Evolutionary conservation across 2,113 vertebrate species (phyloP).

Genomic region (Pimephales promelas): DNA sequence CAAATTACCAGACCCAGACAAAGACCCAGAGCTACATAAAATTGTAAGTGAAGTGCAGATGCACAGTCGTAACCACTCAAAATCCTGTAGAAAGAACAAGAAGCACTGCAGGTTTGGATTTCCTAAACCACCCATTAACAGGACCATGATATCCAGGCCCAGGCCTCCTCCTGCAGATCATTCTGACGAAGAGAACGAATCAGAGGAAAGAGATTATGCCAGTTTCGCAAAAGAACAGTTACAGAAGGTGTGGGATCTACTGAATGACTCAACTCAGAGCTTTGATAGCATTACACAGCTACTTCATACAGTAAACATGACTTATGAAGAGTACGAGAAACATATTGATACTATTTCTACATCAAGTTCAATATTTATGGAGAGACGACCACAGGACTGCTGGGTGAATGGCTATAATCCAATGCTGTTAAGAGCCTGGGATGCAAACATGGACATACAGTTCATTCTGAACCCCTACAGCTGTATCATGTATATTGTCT

Average conservation of each 20-base stretch:
- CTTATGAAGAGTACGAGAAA: neutral
- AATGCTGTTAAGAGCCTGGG: too few species aligned
- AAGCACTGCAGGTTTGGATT: slow-evolving; percentile 43
- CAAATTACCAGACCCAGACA: slow-evolving; percentile 42
- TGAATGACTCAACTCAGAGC: neutral
- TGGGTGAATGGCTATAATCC: too few species aligned
- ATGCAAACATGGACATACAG: too few species aligned
- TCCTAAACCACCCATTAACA: slow-evolving; percentile 37
- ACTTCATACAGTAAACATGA: slow-evolving; percentile 3
- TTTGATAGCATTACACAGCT: slow-evolving; percentile 32
- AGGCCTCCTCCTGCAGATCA: neutral
- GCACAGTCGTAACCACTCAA: slow-evolving; percentile 44
- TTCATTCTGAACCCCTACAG: too few species aligned
- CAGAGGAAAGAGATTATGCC: neutral
- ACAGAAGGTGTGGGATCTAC: neutral
- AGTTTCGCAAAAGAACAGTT: neutral
- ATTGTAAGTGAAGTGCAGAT: slow-evolving; percentile 53
- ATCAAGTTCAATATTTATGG: too few species aligned
- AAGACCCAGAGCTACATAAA: slow-evolving; percentile 49
- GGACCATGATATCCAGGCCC: slow-evolving; percentile 11
- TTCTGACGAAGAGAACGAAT: neutral
- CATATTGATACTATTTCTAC: too few species aligned
- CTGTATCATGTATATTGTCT: too few species aligned
- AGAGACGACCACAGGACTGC: too few species aligned
- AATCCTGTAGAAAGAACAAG: slow-evolving; percentile 23